Percentiles rank a stretch among this genome's conserved stretches.
phyloP scores from a whole-genome alignment of 2,113 vertebrate genomes.

The Crotalus tigris region DNA sequence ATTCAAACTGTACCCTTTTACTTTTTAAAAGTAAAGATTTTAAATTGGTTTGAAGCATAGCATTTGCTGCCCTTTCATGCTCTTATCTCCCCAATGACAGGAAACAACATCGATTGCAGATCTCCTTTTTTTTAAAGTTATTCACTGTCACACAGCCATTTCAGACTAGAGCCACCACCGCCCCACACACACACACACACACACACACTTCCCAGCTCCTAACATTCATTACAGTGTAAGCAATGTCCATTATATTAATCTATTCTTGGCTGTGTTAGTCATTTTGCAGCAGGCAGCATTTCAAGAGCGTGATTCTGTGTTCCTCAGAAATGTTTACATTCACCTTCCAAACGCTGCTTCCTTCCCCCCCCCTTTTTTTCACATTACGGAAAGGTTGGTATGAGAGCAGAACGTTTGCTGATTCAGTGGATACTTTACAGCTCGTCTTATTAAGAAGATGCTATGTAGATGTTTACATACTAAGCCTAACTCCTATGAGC shows the following conservation, averaged over 20 bases:
- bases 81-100: not conserved
- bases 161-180: not conserved
- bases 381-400: not conserved
- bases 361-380: not conserved
- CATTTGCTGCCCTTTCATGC: not conserved
- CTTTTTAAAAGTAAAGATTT: not conserved
- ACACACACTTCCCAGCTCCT: not conserved
- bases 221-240: not conserved
- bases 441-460: constrained; percentile 16
- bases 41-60: not conserved
- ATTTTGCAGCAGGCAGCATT: constrained; percentile 3
- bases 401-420: not conserved
- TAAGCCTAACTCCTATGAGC: constrained; percentile 41
- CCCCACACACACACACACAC: not conserved
- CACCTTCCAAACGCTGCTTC: not conserved
- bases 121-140: not conserved
- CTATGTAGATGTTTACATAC: constrained; percentile 48
- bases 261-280: not conserved
- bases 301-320: not conserved
- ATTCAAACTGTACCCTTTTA: not conserved
- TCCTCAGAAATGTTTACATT: constrained; percentile 4
- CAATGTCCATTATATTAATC: not conserved
- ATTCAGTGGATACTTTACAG: not conserved
- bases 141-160: not conserved
- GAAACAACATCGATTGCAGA: not conserved